Evolutionary conservation across 2,797 vertebrate genomes (phyloP), one percentile per base, ranked within the genome.

Genomic region (Lindbergichthys nudifrons): DNA sequence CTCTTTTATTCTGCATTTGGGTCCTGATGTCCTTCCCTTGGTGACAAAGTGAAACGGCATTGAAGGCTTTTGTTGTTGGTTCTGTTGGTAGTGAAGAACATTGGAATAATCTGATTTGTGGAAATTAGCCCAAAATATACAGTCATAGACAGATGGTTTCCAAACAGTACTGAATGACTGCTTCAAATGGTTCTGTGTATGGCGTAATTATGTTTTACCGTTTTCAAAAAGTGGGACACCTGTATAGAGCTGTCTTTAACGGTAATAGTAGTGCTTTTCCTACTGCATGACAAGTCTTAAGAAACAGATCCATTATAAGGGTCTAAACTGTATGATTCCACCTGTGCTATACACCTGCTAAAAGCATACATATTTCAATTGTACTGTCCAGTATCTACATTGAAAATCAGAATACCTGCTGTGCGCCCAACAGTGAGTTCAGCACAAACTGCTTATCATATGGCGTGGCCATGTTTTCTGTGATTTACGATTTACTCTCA

Each of bases 401-500:
- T 60, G 53, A 65, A 60, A 30, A 43, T 52, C n/a, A 18, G 57
- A 48, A 30, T 23, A 3, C 57, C 64, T 30, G 41, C 39, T 52
- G 11, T 48, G 61, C 1, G 8, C 52, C 23, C 36, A 41, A 8
- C 56, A 54, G 3, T 47, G 26, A 56, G 62, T 23, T 50, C 66
- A 65, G 21, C 66, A 51, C 69, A 58, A 6, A 18, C 54, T 54
- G 57, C 46, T 77, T 74, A 77, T 72, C 51, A 52, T 50, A 64
- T 76, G 52, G 32, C 42, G 51, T 48, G 61, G 64, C 19, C 3
- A 3, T 62, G 70, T 58, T 75, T 61, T 61, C 48, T 58, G 53
- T 58, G 76, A 83, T 83, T 81, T 83, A 72, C 64, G 70, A 58
- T 75, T 51, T 42, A 47, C 54, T 36, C 58, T 75, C 77, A 78